These are phyloP conservation scores for Fragum sueziense DNA, from an alignment of 2,888 invertebrate genomes.

Conservation along the genomic window DNA sequence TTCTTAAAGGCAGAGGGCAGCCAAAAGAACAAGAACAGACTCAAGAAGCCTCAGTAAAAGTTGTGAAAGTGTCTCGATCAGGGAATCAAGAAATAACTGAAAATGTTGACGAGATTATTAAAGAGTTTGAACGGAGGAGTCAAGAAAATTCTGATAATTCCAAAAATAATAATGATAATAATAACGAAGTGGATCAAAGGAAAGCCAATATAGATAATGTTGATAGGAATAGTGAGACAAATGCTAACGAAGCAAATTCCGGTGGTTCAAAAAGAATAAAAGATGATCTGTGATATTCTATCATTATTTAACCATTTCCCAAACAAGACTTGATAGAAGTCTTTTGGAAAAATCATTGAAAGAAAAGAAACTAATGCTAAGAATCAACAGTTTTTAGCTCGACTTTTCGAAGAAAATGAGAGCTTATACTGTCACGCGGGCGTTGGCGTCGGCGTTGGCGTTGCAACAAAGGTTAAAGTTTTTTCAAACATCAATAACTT, in stretches of 20 bases:
- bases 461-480: no score
- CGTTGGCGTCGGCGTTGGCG: no score
- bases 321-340: no score
- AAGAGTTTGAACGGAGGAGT: neutral
- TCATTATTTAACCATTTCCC: no score
- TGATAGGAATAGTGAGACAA: neutral
- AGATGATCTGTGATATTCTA: conserved; percentile 18
- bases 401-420: no score
- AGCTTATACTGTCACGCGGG: no score
- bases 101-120: neutral
- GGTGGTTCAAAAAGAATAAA: conserved; percentile 12
- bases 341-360: no score
- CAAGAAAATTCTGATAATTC: neutral
- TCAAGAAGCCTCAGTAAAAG: neutral
- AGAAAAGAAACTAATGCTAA: no score
- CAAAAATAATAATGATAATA: neutral
- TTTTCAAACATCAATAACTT: no score
- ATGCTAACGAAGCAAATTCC: conserved; percentile 5
- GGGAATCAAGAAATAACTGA: neutral
- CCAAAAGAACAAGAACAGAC: neutral
- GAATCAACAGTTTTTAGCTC: no score
- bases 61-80: neutral
- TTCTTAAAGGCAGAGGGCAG: neutral
- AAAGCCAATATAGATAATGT: neutral
- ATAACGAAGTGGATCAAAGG: neutral